Base-by-base conservation (phyloP, 2,888 invertebrate species). In the Ceraclea dissimilis region DNA sequence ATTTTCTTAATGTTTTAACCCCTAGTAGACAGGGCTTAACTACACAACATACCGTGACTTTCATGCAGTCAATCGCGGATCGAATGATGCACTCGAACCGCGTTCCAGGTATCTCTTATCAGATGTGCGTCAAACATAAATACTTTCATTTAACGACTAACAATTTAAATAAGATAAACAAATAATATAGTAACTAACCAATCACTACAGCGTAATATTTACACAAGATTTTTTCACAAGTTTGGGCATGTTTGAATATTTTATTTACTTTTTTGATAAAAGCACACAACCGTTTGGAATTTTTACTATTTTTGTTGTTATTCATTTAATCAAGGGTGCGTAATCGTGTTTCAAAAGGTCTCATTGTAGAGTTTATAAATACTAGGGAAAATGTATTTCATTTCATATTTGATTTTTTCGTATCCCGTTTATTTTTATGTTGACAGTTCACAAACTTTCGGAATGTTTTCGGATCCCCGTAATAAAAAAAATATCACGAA, bases 401-500 rank as follows among this genome's bases (percentile, higher is more conserved):
- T 47, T 52, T 43, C 5, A 16, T 43, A 8, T 43, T 47, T 34
- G 48, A 51, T 22, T 52, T 17, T 51, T 48, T 48, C 6, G n/a
- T n/a, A 26, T 53, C 20, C 26, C 26, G 26, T 26, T 26, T 26
- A 26, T 26, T 10, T 4, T 26, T 26, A 6, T 6, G 26, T 26
- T 26, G 47, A 47, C 47, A 47, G 17, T 47, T 18, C 18, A 47
- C 20, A 47, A 47, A 17, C 18, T 31, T 26, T 52, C 2, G 22
- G 46, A 18, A 72, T 69, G 71, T 79, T 79, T 78, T 74, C 78
- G 78, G 69, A 76, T 46, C 52, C 75, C 74, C 76, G 76, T 76
- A 76, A 74, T 76, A 70, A 74, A 26, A 26, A 26, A 26, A 69
- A 77, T 79, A 80, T 80, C 80, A 80, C 75, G 78, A 79, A 75